Evolutionary conservation across 2,797 vertebrate genomes (phyloP).

Genomic region (Amphiprion clarkii): DNA sequence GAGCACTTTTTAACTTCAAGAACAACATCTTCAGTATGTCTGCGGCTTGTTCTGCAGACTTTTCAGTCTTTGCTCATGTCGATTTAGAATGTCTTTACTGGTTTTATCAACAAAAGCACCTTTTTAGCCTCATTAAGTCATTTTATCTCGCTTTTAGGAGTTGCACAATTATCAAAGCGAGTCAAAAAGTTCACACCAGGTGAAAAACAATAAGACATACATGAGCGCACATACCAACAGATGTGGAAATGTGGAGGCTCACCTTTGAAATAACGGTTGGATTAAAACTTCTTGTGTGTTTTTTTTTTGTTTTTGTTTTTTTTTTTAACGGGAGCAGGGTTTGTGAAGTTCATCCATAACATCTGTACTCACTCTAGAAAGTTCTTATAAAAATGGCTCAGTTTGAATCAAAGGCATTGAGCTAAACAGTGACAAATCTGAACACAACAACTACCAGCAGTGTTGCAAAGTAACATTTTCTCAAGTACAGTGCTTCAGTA

Average conservation of each 20-base stretch:
- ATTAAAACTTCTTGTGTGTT: conserved; percentile 2
- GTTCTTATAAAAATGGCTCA: too few relatives aligned
- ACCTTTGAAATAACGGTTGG: not conserved
- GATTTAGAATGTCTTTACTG: not conserved
- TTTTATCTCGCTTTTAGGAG: not conserved
- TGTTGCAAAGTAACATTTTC: too few relatives aligned
- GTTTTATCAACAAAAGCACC: not conserved
- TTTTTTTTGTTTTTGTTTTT: not conserved
- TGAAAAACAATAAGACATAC: not conserved
- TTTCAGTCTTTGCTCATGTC: not conserved
- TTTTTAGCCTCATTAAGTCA: not conserved
- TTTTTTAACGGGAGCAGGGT: not conserved
- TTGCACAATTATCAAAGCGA: too few relatives aligned
- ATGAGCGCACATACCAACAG: not conserved
- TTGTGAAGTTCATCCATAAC: not conserved
- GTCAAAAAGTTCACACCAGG: not conserved
- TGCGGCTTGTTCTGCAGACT: not conserved
- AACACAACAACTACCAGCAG: not conserved
- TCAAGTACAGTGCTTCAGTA: too few relatives aligned
- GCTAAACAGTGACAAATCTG: not conserved
- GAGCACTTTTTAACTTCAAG: not conserved
- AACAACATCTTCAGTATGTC: not conserved
- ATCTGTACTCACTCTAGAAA: not conserved
- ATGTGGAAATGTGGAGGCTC: not conserved
- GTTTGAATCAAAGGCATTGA: too few relatives aligned